Percentiles rank a stretch among this genome's conserved stretches.
Conservation (phyloP, 2,888 invertebrate genomes). For the Ornithoptera alexandrae region DNA sequence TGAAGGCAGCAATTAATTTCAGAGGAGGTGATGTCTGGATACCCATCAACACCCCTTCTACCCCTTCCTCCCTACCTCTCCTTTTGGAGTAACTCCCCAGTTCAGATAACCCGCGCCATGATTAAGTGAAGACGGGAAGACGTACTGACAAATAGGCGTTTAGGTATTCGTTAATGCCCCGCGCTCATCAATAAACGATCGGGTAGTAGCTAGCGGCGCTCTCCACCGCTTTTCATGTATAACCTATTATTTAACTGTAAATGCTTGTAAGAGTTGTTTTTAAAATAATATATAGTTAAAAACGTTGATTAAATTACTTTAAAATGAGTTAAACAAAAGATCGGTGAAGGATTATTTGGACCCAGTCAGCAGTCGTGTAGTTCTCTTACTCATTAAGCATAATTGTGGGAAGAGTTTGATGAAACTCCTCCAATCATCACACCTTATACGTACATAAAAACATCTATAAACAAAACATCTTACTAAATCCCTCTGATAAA, state of each 20-base stretch:
- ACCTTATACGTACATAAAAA: too few species aligned
- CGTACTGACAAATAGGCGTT: conserved; percentile 79
- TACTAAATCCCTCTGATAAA: too few species aligned
- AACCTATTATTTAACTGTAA: conserved; percentile 6
- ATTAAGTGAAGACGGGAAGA: conserved; percentile 78
- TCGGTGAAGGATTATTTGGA: too few species aligned
- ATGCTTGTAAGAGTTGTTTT: too few species aligned
- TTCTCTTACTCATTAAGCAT: too few species aligned
- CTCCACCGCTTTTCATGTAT: conserved; percentile 1
- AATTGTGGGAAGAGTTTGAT: too few species aligned
- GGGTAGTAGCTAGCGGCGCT: conserved; percentile 21
- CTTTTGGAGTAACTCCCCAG: conserved; percentile 36
- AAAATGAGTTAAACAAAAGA: too few species aligned
- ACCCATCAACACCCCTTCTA: conserved; percentile 42
- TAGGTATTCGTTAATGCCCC: conserved; percentile 76
- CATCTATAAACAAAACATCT: too few species aligned
- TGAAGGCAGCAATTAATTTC: conserved; percentile 76
- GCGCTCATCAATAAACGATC: conserved; percentile 74
- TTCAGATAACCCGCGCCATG: conserved; percentile 69
- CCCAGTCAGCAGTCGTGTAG: too few species aligned
- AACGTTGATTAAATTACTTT: too few species aligned
- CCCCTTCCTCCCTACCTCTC: conserved; percentile 35
- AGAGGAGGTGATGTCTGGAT: conserved; percentile 62
- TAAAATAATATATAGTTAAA: too few species aligned
- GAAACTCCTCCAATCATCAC: too few species aligned